Evolutionary conservation across 2,888 invertebrate genomes (phyloP).

Genomic region (Lasioglossum oenotherae): DNA sequence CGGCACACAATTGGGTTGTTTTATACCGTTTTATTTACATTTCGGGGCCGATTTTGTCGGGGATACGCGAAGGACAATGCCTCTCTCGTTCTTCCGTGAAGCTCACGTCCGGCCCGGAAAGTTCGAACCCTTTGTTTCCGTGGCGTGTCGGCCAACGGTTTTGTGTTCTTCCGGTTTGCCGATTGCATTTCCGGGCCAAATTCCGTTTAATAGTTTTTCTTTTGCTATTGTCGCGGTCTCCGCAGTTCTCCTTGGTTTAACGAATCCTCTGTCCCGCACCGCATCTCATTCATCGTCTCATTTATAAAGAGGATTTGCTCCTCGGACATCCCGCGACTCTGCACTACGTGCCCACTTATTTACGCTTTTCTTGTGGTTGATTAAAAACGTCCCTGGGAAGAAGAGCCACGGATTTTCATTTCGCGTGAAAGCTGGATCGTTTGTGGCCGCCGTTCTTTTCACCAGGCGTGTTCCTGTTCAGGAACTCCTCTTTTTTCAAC

Average conservation of each 20-base stretch:
- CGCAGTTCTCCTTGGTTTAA: not conserved
- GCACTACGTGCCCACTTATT: not conserved
- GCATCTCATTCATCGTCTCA: not conserved
- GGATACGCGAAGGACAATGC: not conserved
- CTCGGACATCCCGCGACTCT: not conserved
- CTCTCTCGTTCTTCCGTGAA: not conserved
- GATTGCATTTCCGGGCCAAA: not conserved
- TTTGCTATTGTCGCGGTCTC: not conserved
- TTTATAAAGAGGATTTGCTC: not conserved
- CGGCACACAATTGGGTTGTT: not conserved
- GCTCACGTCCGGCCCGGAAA: not conserved
- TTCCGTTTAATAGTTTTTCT: not conserved
- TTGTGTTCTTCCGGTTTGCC: not conserved
- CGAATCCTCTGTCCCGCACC: not conserved
- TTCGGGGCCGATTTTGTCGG: not conserved
- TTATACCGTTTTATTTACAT: not conserved
- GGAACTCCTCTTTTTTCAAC: not conserved
- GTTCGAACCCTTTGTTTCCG: not conserved
- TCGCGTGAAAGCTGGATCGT: not conserved
- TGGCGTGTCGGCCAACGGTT: not conserved
- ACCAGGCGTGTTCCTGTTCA: not conserved
- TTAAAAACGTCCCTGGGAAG: slow-evolving; percentile 35
- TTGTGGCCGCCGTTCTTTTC: slow-evolving; percentile 6
- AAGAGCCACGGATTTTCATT: slow-evolving; percentile 23
- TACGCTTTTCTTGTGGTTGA: slow-evolving; percentile 27